Conservation (phyloP, 2,888 invertebrate species). For the Amblyjoppa proteus region DNA sequence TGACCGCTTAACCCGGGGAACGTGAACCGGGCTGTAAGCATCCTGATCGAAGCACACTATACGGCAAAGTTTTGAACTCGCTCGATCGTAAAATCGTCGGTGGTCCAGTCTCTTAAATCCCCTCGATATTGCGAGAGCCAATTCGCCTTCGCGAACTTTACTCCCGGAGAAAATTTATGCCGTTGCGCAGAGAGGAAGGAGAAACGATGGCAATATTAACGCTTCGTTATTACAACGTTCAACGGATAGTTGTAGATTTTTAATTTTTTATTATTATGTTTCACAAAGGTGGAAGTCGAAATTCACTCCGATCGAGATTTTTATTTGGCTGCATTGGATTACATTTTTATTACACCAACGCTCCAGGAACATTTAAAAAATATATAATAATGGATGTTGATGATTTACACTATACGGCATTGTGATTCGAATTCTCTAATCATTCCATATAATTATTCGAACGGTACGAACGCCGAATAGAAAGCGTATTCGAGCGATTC, state of each 20-base stretch:
- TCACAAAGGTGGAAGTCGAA: not conserved
- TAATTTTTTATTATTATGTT: not conserved
- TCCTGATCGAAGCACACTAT: constrained; percentile 18
- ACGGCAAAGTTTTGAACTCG: constrained; percentile 53
- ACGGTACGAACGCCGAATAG: constrained; percentile 2
- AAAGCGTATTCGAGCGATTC: constrained; percentile 42
- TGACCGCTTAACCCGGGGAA: constrained; percentile 69
- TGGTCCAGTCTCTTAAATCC: constrained; percentile 53
- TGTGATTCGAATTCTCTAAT: constrained; percentile 22
- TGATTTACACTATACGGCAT: not conserved
- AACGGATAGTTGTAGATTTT: not conserved
- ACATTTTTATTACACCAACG: not conserved
- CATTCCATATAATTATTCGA: constrained; percentile 34
- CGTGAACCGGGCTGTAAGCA: constrained; percentile 49
- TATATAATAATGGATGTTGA: not conserved
- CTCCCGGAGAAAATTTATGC: constrained; percentile 5
- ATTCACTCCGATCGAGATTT: not conserved
- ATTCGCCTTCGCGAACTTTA: constrained; percentile 41
- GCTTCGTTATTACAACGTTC: not conserved
- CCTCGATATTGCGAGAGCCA: constrained; percentile 45
- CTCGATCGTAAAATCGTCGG: constrained; percentile 74
- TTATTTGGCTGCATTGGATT: not conserved
- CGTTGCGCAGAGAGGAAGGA: not conserved
- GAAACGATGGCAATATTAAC: not conserved
- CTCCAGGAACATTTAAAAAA: not conserved